Evolutionary conservation across 2,888 invertebrate genomes (phyloP), one percentile per base, ranked within the genome.

Genomic region (Heterodera filipjevi): DNA sequence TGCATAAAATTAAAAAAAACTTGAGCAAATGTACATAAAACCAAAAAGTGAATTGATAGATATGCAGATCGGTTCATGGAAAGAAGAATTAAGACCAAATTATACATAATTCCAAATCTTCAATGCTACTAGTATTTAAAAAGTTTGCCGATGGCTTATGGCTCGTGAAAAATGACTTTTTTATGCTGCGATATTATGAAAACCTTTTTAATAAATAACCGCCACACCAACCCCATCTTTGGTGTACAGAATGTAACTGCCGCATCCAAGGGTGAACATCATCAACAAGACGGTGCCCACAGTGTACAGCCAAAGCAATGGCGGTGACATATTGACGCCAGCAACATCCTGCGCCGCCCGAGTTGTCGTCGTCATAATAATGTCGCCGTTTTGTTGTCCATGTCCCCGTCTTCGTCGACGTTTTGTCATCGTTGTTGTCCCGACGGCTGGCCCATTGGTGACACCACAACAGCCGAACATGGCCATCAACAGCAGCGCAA

Each of bases 391-490:
- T 12, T 49, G 46, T 49, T 16, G n/a, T n/a, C n/a, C n/a, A n/a
- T n/a, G n/a, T n/a, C 16, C 10, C 19, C 46, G 46, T 16, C 46
- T 39, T 16, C 59, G 59, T 6, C 27, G 59, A 6, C 27, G 59
- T 27, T 27, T 8, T 27, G 59, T 10, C 39, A n/a, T n/a, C 59
- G 59, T n/a, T 59, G n/a, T 59, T 8, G 59, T 6, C n/a, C 59
- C 59, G 27, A 0, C 12, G 83, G 82, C n/a, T n/a, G n/a, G n/a
- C n/a, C n/a, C n/a, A n/a, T n/a, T n/a, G 64, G 75, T 33, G 46
- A 84, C 85, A 32, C 88, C 89, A 71, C 87, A 89, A 72, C 87
- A 89, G 35, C 89, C 89, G 33, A 87, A 81, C 76, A 89, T 82
- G 8, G 87, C 84, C 16, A 86, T 84, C 16, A 89, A 83, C 22